These are phyloP conservation scores for Halesus radiatus DNA, from an alignment of 1,140 invertebrate species.

Conservation along the genomic window DNA sequence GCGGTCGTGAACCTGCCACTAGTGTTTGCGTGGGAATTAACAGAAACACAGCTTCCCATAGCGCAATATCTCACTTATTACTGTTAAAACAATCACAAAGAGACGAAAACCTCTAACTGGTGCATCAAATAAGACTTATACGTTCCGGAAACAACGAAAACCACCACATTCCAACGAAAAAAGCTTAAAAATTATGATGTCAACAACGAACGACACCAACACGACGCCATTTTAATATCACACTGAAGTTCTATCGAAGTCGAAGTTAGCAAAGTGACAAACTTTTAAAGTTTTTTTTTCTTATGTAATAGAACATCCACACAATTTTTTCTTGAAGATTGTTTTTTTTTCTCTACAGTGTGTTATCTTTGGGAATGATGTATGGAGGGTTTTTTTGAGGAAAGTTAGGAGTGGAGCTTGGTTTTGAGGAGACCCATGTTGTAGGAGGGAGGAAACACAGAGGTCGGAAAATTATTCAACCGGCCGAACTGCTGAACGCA, in stretches of 20 bases:
- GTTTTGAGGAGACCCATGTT: too few species aligned
- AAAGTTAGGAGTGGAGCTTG: too few species aligned
- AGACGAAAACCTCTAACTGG: neutral
- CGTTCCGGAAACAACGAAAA: neutral
- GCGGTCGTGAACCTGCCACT: constrained; percentile 48
- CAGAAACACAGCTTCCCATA: constrained; percentile 40
- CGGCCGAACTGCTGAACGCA: too few species aligned
- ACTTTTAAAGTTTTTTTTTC: neutral
- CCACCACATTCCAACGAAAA: constrained; percentile 26
- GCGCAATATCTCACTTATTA: constrained; percentile 15
- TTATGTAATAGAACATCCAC: neutral
- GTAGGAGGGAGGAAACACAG: too few species aligned
- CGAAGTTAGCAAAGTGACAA: too few species aligned
- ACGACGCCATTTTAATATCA: constrained; percentile 40
- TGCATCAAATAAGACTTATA: neutral
- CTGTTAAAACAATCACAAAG: neutral
- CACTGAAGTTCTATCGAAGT: constrained; percentile 13
- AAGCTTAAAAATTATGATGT: constrained; percentile 36
- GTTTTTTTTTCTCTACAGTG: too few species aligned
- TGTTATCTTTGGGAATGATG: too few species aligned
- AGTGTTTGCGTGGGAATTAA: constrained; percentile 48
- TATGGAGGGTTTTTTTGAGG: too few species aligned
- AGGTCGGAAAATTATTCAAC: too few species aligned
- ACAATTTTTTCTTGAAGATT: neutral
- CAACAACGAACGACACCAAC: constrained; percentile 40